Evolutionary conservation across 2,113 vertebrate species (phyloP).

Genomic region (Agapornis roseicollis): DNA sequence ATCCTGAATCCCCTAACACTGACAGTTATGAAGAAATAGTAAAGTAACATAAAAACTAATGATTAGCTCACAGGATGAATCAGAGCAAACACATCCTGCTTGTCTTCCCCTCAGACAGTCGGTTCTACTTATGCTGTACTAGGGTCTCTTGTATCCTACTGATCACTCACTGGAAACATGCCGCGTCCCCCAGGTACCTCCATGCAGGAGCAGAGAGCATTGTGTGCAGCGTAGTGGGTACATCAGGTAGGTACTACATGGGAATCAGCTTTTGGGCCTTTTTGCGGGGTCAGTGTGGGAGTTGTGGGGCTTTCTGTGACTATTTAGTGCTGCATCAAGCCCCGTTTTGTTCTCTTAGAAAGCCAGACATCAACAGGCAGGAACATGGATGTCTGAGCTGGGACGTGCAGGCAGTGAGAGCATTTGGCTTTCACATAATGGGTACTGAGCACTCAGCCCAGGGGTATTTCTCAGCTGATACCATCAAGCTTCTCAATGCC

Average conservation of each 20-base stretch:
- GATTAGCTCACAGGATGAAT: neutral
- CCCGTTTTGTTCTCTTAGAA: neutral
- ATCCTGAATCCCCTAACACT: neutral
- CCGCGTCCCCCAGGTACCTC: neutral
- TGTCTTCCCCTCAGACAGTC: neutral
- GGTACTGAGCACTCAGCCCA: neutral
- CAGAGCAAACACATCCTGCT: neutral
- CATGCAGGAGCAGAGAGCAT: rapidly evolving
- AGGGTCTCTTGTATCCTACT: neutral
- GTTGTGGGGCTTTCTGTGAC: neutral
- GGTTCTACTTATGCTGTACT: rapidly evolving
- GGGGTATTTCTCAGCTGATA: neutral
- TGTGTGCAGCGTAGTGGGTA: neutral
- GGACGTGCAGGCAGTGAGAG: neutral
- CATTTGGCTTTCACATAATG: rapidly evolving
- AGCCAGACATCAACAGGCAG: rapidly evolving
- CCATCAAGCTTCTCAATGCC: rapidly evolving
- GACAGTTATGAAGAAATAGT: neutral
- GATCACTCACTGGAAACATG: neutral
- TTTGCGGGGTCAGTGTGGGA: neutral
- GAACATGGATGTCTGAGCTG: rapidly evolving
- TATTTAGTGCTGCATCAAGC: neutral
- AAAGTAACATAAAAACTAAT: neutral
- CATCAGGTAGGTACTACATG: rapidly evolving
- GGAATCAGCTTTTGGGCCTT: neutral